Base-by-base conservation (phyloP, 2,888 invertebrate species). In the Himalopsyche japonica region DNA sequence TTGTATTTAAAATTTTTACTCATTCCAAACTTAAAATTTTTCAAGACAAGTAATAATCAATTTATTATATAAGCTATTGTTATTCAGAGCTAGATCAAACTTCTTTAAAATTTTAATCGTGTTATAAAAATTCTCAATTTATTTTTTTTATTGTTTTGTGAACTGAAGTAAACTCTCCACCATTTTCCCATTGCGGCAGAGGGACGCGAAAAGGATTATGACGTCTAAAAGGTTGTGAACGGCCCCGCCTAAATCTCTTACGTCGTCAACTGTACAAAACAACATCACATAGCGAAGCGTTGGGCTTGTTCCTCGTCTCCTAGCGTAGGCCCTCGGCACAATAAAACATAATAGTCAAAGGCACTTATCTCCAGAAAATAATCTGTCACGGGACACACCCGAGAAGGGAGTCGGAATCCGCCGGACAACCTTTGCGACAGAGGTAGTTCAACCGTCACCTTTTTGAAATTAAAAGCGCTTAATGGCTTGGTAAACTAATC, bases 341-440 rank as follows among this genome's bases (percentile, higher is more conserved):
- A 82, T 82, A 76, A 82, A 82, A 82, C 49, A 82, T 82, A 77
- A 82, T 82, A 82, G 77, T 82, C 82, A 49, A 47, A 77, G 77
- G 48, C 82, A 82, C 82, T 82, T 82, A 77, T 77, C 30, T 70
- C 77, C 24, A 30, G 81, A 24, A 37, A 76, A 82, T 48, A 77
- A 82, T 77, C 47, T 70, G 34, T 64, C 70, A 32, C 70, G 18
- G 82, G 77, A 57, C 57, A 57, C 57, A 7, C 57, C 57, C 57
- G 57, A 24, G 57, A 57, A n/a, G 20, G 20, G 57, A 57, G 20
- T 6, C 57, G 57, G 57, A 15, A 57, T 57, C 57, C 57, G 57
- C 3, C 57, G 57, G 57, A 57, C 57, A 57, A 57, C 57, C 57
- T 57, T 57, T 57, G 57, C 1, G 57, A 57, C 57, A 57, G 57